Evolutionary conservation across 2,113 vertebrate species (phyloP), one percentile per base, ranked within the genome.

Genomic region (Hippocampus comes): DNA sequence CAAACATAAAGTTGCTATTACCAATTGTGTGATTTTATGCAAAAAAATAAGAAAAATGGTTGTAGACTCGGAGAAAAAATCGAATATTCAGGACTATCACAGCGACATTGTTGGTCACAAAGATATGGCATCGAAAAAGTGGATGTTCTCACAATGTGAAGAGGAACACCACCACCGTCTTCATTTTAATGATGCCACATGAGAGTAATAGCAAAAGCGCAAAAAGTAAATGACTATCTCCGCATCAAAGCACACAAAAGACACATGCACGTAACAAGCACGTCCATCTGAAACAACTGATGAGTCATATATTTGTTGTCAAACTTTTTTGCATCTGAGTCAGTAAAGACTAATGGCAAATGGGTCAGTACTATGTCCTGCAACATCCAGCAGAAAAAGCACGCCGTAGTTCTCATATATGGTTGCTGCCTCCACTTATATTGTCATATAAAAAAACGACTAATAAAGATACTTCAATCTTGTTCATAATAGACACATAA

Each of bases 301-400:
- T 23, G 11, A 43, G 38, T 63, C 18, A 12, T 21, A 65, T 66
- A 7, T 66, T 48, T 48, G 42, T 48, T 3, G 42, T 27, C 8
- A 66, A 53, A 75, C 57, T 81, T 85, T 38, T 87, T 89, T 88
- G 89, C 84, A 80, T 80, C 49, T 51, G 42, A 71, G 71, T 83
- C 63, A 76, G 43, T 20, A 21, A 63, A 71, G 67, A 75, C 64
- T 66, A 82, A 80, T 42, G n/a, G 43, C 64, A 64, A 11, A 38
- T 23, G 18, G 8, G 8, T 14, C 56, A 11, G 10, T 15, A 25
- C 5, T 38, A 38, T 25, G 14, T 25, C 23, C n/a, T 25, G 23
- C 34, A 21, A 64, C 20, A 23, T 42, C 20, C 63, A n/a, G 38
- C 63, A 42, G 38, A 42, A 64, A 21, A 64, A 12, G 10, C 4